A percentile compares a stretch with the other conserved stretches of the same genome.
These are phyloP conservation scores for Oryzias celebensis DNA, from an alignment of 2,113 vertebrate species.

Conservation along the genomic window DNA sequence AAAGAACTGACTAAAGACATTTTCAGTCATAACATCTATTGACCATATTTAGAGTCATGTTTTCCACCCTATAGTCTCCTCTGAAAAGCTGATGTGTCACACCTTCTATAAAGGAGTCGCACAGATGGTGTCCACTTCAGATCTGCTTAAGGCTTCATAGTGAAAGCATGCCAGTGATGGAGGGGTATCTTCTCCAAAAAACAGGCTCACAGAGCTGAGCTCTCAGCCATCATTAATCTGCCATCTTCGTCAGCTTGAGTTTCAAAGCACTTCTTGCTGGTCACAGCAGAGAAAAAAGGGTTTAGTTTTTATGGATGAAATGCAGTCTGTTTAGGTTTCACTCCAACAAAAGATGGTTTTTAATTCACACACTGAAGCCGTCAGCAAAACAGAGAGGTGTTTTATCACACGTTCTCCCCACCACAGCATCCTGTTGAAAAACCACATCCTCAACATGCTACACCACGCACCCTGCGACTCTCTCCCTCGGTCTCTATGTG, in stretches of 20 bases:
- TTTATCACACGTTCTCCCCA: slow-evolving; percentile 6
- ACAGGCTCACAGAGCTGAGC: slow-evolving; percentile 7
- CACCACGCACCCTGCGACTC: slow-evolving; percentile 7
- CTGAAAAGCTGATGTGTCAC: slow-evolving; percentile 4
- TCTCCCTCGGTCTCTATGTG: slow-evolving; percentile 12
- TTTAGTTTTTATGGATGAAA: not conserved
- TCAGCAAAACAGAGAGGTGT: slow-evolving; percentile 5
- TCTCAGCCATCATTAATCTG: slow-evolving; percentile 6
- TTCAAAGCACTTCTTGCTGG: not conserved
- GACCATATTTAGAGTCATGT: slow-evolving; percentile 21
- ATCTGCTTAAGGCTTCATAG: slow-evolving; percentile 33
- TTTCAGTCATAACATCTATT: slow-evolving; percentile 14
- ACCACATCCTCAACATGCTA: slow-evolving; percentile 55
- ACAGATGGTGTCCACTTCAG: slow-evolving; percentile 33
- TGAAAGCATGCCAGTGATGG: slow-evolving; percentile 43
- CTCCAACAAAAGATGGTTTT: not conserved
- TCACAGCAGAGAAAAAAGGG: slow-evolving; percentile 1
- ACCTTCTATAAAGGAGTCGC: slow-evolving; percentile 21
- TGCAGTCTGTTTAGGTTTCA: not conserved
- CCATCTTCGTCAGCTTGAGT: slow-evolving; percentile 16
- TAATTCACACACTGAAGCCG: slow-evolving; percentile 32
- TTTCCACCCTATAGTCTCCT: slow-evolving; percentile 15
- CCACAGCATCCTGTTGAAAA: slow-evolving; percentile 61
- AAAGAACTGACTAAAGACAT: not conserved
- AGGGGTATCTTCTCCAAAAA: slow-evolving; percentile 41